A percentile compares a stretch with the other conserved stretches of the same genome.
These are phyloP conservation scores for Prostheceraeus crozeri DNA, from an alignment of 2,888 invertebrate genomes.

Conservation along the genomic window DNA sequence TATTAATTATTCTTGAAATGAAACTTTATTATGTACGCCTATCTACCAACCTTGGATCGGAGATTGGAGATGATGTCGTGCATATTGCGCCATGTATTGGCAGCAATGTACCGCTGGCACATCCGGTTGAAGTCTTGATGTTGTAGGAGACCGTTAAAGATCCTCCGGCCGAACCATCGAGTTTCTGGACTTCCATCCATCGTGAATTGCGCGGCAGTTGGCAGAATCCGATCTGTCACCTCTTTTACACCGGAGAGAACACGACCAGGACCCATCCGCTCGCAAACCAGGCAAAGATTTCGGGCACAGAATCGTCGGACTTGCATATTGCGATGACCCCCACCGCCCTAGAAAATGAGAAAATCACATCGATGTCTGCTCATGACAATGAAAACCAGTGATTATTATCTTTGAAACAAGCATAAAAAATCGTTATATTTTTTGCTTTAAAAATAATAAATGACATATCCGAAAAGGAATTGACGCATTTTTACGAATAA, in stretches of 20 bases:
- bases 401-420: no score
- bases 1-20: no score
- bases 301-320: constrained; percentile 76
- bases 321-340: constrained; percentile 72
- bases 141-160: constrained; percentile 67
- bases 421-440: no score
- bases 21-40: no score
- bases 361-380: no score
- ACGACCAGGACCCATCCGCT: constrained; percentile 68
- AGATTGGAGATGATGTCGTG: constrained; percentile 69
- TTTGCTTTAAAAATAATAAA: no score
- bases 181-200: constrained; percentile 79
- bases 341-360: constrained; percentile 32
- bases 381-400: no score
- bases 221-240: constrained; percentile 69
- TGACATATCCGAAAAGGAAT: no score
- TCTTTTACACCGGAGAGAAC: constrained; percentile 69
- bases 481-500: no score
- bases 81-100: constrained; percentile 71
- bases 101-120: constrained; percentile 71
- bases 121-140: constrained; percentile 70
- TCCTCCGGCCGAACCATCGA: constrained; percentile 69
- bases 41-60: constrained; percentile 62
- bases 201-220: constrained; percentile 72
- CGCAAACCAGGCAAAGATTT: constrained; percentile 66